Base-by-base conservation (phyloP, 2,888 invertebrate species). In the Mythimna impura region DNA sequence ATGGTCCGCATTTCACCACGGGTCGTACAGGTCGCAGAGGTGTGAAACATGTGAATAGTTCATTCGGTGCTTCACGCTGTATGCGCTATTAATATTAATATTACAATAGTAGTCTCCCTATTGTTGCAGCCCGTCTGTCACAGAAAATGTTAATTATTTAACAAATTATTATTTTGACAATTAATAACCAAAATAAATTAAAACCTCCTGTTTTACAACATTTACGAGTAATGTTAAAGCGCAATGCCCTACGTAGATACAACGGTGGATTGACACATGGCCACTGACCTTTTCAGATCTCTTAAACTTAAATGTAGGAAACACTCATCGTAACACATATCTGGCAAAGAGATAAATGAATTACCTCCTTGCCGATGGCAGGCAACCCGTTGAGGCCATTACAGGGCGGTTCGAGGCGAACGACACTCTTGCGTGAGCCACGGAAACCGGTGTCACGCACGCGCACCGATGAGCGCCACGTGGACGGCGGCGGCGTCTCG, bases 381-480 rank as follows among this genome's bases (percentile, higher is more conserved):
- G 93, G 96, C 89, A 96, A 93, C 90, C 95, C 96, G 93, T 96
- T 96, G 95, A 96, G 95, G 85, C 97, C 97, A 91, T 97, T 97
- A 94, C 97, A 97, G 83, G 97, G 97, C 57, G 97, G 97, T 94
- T 97, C 97, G 86, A 97, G 96, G 89, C 97, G 97, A 84, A 97
- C 97, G 86, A 97, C 94, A 91, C 97, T 97, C 91, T 97, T 97
- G 89, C 97, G 95, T 86, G 97, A 97, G 90, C 97, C 97, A 84
- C 97, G 97, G 91, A 96, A 97, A 83, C 97, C 96, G 81, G 97
- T 97, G 89, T 97, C 97, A 90, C 96, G 97, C 82, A 97, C 97
- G 82, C 97, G 96, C 86, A 97, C 97, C 84, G 97, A 97, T 85
- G 97, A 97, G 96, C 97, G 97, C 94, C 97, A 97, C 67, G 97